Conservation (phyloP, 2,888 invertebrate species). For the Ernsta delagoae region DNA sequence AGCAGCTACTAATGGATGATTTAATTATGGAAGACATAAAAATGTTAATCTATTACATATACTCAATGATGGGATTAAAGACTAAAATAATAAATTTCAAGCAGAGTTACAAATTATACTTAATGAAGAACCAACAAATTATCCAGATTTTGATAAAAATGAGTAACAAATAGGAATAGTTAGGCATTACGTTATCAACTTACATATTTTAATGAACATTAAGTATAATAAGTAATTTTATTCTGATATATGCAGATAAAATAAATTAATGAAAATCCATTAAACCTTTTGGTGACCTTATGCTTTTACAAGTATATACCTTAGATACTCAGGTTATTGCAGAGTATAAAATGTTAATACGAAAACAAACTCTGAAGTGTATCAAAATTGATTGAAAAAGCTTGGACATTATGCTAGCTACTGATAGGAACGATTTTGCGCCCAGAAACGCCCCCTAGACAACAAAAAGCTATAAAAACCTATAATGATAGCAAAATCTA, state of each 20-base stretch:
- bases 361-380: not conserved
- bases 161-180: not conserved
- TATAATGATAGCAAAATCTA: not conserved
- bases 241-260: not conserved
- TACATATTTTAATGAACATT: not conserved
- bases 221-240: not conserved
- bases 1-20: not conserved
- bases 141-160: not conserved
- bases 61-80: not conserved
- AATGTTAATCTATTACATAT: slow-evolving; percentile 4
- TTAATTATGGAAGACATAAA: slow-evolving; percentile 14
- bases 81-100: not conserved
- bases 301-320: too few relatives aligned
- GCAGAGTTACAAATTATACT: not conserved
- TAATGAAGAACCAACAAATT: not conserved
- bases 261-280: not conserved
- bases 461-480: slow-evolving; percentile 2
- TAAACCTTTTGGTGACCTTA: too few relatives aligned
- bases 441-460: slow-evolving; percentile 11
- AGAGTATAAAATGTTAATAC: not conserved
- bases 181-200: not conserved
- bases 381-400: slow-evolving; percentile 14
- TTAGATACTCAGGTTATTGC: not conserved
- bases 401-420: slow-evolving; percentile 6
- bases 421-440: slow-evolving; percentile 25